Percentiles rank a stretch among this genome's conserved stretches.
These are phyloP conservation scores for Sebastes cheni DNA, from an alignment of 2,797 vertebrate genomes.

Conservation along the genomic window DNA sequence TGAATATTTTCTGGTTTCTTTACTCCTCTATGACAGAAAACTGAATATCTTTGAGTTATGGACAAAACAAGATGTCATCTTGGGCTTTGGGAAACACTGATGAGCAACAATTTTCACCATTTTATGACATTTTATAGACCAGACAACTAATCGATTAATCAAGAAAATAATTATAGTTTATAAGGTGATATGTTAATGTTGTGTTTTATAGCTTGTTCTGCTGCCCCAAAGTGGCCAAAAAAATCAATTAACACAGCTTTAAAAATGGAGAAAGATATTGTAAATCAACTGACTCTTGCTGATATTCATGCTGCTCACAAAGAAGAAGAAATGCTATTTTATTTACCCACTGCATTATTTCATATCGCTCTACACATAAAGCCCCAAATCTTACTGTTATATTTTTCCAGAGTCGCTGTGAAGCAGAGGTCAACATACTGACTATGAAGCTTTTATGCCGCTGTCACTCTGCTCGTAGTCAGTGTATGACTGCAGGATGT, in stretches of 20 bases:
- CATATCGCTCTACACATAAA: background rate
- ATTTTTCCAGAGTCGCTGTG: background rate
- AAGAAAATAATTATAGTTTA: background rate
- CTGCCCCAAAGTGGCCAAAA: background rate
- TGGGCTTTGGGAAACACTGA: too few species aligned
- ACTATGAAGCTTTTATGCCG: background rate
- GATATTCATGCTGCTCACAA: background rate
- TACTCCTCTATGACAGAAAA: too few species aligned
- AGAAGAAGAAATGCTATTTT: background rate
- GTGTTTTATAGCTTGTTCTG: background rate
- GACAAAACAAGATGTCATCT: too few species aligned
- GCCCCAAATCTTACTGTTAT: background rate
- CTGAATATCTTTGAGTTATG: too few species aligned
- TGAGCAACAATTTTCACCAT: too few species aligned
- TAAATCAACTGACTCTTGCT: background rate
- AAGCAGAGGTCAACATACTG: conserved; percentile 11
- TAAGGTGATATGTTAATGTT: background rate
- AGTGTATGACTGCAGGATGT: conserved; percentile 51
- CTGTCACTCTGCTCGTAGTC: conserved; percentile 10
- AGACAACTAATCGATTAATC: too few species aligned
- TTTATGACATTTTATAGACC: too few species aligned
- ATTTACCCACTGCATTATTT: background rate
- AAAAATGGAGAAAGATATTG: background rate
- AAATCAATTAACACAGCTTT: background rate
- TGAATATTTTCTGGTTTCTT: too few species aligned